Conservation (phyloP, 1,140 invertebrate genomes). For the Sipha flava region DNA sequence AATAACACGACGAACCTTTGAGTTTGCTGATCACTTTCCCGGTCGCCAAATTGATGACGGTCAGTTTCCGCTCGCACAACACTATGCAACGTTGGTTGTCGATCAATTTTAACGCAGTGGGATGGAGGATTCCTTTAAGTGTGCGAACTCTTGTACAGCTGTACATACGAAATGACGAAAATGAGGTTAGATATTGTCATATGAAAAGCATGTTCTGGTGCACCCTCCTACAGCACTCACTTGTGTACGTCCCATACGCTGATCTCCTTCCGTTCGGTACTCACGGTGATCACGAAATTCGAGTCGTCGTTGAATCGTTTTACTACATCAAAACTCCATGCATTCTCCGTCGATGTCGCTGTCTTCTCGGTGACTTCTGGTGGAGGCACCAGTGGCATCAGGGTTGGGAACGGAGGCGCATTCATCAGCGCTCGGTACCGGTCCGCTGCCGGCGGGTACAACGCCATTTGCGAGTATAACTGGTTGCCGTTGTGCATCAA, state of each 20-base stretch:
- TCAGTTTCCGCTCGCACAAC: conserved; percentile 67
- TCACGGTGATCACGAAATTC: conserved; percentile 62
- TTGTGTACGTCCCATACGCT: conserved; percentile 66
- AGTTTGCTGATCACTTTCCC: conserved; percentile 62
- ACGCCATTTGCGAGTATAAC: conserved; percentile 8
- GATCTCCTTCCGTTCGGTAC: conserved; percentile 63
- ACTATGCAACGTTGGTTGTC: conserved; percentile 66
- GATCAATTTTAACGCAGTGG: conserved; percentile 59
- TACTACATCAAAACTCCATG: conserved; percentile 2
- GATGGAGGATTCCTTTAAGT: conserved; percentile 59
- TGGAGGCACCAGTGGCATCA: background rate
- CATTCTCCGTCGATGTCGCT: background rate
- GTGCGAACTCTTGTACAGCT: conserved; percentile 56
- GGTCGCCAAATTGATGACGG: conserved; percentile 67
- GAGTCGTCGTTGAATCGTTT: conserved; percentile 41
- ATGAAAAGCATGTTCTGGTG: no score
- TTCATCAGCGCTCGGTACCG: background rate
- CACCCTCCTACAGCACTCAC: conserved; percentile 42
- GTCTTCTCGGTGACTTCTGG: background rate
- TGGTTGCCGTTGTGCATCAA: conserved; percentile 13
- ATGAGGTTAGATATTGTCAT: background rate
- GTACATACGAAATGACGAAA: conserved; percentile 31
- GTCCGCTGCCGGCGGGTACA: background rate
- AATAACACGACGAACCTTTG: no score
- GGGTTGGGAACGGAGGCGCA: background rate